Evolutionary conservation across 2,113 vertebrate species (phyloP).

Genomic region (Dasypus novemcinctus): DNA sequence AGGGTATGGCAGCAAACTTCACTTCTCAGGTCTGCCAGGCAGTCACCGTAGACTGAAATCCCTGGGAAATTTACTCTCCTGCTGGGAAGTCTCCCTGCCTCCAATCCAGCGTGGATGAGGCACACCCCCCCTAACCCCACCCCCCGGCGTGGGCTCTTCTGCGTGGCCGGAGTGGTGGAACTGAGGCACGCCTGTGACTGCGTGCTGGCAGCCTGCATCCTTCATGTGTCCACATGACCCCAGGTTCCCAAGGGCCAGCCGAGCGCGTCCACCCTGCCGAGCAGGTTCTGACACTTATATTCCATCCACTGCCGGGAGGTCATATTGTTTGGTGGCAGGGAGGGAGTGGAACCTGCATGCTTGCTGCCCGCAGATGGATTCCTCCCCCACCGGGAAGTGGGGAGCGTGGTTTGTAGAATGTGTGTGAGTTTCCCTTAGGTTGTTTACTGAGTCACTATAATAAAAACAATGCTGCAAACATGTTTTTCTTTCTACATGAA

Average conservation of each 20-base stretch:
- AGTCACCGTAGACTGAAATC: neutral
- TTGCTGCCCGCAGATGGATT: neutral
- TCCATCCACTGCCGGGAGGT: neutral
- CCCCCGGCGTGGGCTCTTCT: neutral
- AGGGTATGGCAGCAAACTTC: neutral
- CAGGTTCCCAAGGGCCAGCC: neutral
- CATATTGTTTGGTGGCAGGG: neutral
- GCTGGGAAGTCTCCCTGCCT: neutral
- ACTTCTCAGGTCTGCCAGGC: neutral
- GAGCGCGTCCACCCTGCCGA: constrained; percentile 33
- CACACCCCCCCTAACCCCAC: accelerated
- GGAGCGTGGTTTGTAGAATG: neutral
- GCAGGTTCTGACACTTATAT: constrained; percentile 41
- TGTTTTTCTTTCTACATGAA: neutral
- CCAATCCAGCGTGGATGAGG: neutral
- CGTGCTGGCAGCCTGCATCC: neutral
- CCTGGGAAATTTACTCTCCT: neutral
- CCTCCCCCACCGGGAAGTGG: neutral
- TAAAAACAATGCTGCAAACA: neutral
- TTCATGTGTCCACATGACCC: neutral
- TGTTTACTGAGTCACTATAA: neutral
- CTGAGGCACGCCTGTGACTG: neutral
- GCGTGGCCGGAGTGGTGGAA: neutral
- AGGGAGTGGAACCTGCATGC: neutral
- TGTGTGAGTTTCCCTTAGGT: neutral